These are phyloP conservation scores for Gephyroberyx darwinii DNA, from an alignment of 2,797 vertebrate species.

Conservation along the genomic window DNA sequence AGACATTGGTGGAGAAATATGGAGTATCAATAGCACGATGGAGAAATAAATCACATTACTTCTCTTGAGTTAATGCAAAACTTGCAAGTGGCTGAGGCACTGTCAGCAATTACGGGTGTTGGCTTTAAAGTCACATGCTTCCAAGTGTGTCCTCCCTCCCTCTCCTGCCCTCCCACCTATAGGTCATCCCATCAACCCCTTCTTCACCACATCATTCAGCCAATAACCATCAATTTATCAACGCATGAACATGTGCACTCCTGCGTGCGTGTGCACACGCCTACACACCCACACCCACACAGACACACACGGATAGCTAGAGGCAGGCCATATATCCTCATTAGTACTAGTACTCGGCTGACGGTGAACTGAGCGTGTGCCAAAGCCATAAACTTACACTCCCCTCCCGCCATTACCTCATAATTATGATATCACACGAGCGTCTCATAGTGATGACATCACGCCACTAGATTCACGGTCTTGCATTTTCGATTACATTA, in stretches of 20 bases:
- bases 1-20: slow-evolving; percentile 38
- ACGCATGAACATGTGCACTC: slow-evolving; percentile 34
- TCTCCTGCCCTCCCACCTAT: slow-evolving; percentile 35
- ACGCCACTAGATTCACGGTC: slow-evolving; percentile 71
- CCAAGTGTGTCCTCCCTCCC: slow-evolving; percentile 26
- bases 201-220: slow-evolving; percentile 49
- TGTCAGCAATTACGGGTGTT: slow-evolving; percentile 12
- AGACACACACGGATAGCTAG: slow-evolving; percentile 54
- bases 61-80: slow-evolving; percentile 15
- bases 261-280: slow-evolving; percentile 11
- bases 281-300: slow-evolving; percentile 30
- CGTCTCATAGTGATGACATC: slow-evolving; percentile 81
- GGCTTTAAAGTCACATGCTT: slow-evolving; percentile 33
- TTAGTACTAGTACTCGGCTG: slow-evolving; percentile 74
- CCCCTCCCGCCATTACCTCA: slow-evolving; percentile 80
- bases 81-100: not conserved
- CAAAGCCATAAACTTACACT: slow-evolving; percentile 78
- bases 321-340: slow-evolving; percentile 77
- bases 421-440: slow-evolving; percentile 79
- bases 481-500: slow-evolving; percentile 72
- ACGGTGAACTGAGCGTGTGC: slow-evolving; percentile 75
- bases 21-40: slow-evolving; percentile 42
- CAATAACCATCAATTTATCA: slow-evolving; percentile 64
- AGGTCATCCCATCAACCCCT: slow-evolving; percentile 49
- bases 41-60: slow-evolving; percentile 48